A percentile compares a stretch with the other conserved stretches of the same genome.
phyloP scores from a whole-genome alignment of 2,797 vertebrate genomes.

The Malacoraja senta region DNA sequence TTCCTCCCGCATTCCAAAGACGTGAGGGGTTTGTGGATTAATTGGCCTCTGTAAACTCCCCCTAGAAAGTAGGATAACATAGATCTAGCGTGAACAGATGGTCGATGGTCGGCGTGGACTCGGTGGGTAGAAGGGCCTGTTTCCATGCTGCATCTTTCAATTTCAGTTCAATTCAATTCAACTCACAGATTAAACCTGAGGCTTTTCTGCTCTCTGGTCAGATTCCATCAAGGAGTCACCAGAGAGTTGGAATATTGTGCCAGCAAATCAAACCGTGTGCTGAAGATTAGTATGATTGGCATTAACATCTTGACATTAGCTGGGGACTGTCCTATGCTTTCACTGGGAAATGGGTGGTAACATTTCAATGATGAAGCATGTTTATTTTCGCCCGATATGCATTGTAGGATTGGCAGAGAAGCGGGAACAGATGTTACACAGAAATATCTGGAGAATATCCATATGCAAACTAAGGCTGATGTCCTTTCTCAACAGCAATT shows the following conservation, averaged over 20 bases:
- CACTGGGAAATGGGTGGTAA: background rate
- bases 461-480: constrained; percentile 20
- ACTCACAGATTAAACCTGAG: background rate
- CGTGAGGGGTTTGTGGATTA: too few species aligned
- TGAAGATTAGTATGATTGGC: background rate
- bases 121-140: too few species aligned
- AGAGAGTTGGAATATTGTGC: background rate
- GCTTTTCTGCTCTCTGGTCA: background rate
- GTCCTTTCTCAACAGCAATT: constrained; percentile 9
- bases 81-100: too few species aligned
- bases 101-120: too few species aligned
- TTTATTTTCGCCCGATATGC: background rate
- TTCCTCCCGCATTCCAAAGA: too few species aligned
- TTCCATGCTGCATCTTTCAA: too few species aligned
- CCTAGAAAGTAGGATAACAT: too few species aligned
- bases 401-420: constrained; percentile 4
- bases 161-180: background rate
- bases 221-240: background rate
- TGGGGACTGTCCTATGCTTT: background rate
- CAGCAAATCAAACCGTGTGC: background rate
- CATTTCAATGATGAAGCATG: background rate
- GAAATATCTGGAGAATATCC: constrained; percentile 11
- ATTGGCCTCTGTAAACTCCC: too few species aligned
- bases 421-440: constrained; percentile 25
- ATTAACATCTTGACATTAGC: background rate